Evolutionary conservation across 2,888 invertebrate species (phyloP).

Genomic region (Ditylenchus weischeri): DNA sequence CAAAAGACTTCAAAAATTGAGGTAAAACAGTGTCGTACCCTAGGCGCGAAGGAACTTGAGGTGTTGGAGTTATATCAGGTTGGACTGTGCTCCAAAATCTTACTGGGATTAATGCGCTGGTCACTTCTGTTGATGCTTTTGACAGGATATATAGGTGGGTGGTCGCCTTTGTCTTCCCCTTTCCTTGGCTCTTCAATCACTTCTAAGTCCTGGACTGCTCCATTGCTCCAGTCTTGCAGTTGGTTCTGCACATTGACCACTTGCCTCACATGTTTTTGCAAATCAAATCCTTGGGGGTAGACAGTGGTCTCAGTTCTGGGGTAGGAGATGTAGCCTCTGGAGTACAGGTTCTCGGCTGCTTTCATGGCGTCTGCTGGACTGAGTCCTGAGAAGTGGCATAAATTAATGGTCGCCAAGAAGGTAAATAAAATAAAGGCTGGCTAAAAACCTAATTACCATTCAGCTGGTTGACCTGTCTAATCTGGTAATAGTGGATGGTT

Average conservation of each 20-base stretch:
- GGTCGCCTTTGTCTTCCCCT: conserved; percentile 84
- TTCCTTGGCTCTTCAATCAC: conserved; percentile 67
- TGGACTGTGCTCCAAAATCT: no score
- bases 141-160: conserved; percentile 78
- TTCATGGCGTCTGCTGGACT: conserved; percentile 55
- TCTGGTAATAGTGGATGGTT: no score
- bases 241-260: not conserved
- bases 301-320: conserved; percentile 96
- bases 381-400: conserved; percentile 11
- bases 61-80: no score
- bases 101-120: not conserved
- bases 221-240: conserved; percentile 1
- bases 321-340: conserved; percentile 67
- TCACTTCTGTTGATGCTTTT: not conserved
- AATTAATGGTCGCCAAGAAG: no score
- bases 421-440: no score
- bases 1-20: no score
- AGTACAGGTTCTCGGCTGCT: conserved; percentile 84
- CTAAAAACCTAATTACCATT: no score
- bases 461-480: no score
- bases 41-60: no score
- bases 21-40: no score
- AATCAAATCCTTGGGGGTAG: conserved; percentile 76
- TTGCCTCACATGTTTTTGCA: not conserved
- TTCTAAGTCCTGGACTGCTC: conserved; percentile 27